phyloP scores from a whole-genome alignment of 2,113 vertebrate species.

The Thinocorus orbignyianus region DNA sequence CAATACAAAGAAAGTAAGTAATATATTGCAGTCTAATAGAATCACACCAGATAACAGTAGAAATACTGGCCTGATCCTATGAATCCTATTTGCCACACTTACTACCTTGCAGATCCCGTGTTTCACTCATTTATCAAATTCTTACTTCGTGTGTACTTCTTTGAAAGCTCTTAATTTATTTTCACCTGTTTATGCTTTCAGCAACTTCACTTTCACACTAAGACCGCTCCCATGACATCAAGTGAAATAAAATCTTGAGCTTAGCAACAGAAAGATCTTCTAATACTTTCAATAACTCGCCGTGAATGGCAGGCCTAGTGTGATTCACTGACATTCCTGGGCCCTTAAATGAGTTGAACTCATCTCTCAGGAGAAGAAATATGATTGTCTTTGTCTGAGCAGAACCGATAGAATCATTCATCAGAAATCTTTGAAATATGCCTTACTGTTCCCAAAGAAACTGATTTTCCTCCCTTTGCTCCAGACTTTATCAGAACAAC shows the following conservation, averaged over 20 bases:
- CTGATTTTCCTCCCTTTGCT: constrained; percentile 16
- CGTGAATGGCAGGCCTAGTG: constrained; percentile 10
- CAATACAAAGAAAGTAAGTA: not conserved
- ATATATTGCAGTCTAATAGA: not conserved
- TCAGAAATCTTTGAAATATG: constrained; percentile 49
- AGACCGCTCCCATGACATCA: not conserved
- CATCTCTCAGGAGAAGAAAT: constrained; percentile 50
- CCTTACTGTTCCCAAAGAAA: constrained; percentile 42
- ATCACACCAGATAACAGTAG: not conserved
- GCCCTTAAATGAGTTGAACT: constrained; percentile 44
- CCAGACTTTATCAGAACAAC: constrained; percentile 41
- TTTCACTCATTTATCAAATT: not conserved
- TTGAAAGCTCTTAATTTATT: constrained; percentile 51
- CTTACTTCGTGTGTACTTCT: not conserved
- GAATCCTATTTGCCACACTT: not conserved
- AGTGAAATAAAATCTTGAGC: constrained; percentile 9
- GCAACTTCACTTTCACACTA: not conserved
- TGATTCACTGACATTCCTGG: constrained; percentile 44
- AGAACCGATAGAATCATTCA: constrained; percentile 40
- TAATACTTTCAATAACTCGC: constrained; percentile 29
- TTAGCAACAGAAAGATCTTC: constrained; percentile 10
- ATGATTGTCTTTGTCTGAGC: constrained; percentile 40
- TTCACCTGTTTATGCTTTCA: constrained; percentile 39
- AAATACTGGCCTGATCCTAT: not conserved
- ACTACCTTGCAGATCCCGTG: not conserved